Conservation (phyloP, 2,797 vertebrate genomes). For the Ambastaia sidthimunki region DNA sequence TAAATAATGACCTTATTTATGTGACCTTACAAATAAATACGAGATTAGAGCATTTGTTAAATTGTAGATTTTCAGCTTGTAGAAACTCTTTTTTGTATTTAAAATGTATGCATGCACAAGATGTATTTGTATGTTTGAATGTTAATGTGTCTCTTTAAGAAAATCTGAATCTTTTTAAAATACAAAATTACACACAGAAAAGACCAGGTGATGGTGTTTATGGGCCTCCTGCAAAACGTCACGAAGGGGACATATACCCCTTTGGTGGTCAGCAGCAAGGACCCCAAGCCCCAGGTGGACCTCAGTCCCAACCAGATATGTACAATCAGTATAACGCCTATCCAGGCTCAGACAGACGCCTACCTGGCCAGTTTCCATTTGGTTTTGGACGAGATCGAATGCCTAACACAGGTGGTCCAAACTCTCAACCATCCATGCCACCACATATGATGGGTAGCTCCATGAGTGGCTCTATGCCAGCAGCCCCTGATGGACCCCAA, state of each 20-base stretch:
- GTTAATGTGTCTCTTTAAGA: background rate
- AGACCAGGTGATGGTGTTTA: conserved; percentile 93
- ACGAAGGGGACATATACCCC: conserved; percentile 93
- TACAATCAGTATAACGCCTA: conserved; percentile 95
- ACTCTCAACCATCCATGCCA: conserved; percentile 87
- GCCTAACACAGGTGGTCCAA: conserved; percentile 84
- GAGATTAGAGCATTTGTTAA: too few species aligned
- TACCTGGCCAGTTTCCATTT: conserved; percentile 93
- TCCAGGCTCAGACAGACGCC: conserved; percentile 88
- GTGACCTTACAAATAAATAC: too few species aligned
- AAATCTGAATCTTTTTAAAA: background rate
- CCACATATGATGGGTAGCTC: conserved; percentile 91
- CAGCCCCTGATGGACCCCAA: conserved; percentile 90
- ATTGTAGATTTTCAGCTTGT: too few species aligned
- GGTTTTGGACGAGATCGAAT: conserved; percentile 91
- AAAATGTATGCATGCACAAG: background rate
- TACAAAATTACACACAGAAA: conserved; percentile 89
- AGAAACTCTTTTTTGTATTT: background rate
- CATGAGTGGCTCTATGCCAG: conserved; percentile 86
- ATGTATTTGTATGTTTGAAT: background rate
- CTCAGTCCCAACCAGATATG: conserved; percentile 89
- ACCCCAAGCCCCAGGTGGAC: conserved; percentile 73
- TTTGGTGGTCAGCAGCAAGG: conserved; percentile 87
- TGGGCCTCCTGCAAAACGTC: conserved; percentile 93
- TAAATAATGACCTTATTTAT: too few species aligned